These are phyloP conservation scores for Andricus quercusramuli DNA, from an alignment of 2,888 invertebrate genomes.

Conservation along the genomic window DNA sequence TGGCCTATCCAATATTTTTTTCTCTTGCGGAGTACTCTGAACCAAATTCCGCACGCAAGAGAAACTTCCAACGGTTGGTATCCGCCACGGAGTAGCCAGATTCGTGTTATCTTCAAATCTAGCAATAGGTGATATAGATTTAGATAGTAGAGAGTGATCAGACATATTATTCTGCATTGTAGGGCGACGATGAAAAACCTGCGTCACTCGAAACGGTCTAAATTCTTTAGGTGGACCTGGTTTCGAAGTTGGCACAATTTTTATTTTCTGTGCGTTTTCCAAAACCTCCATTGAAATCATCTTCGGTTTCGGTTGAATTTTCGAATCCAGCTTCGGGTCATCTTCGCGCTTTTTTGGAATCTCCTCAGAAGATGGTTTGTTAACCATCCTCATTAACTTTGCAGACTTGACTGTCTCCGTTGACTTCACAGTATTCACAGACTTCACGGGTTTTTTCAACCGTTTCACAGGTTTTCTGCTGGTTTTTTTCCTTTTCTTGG, in stretches of 20 bases:
- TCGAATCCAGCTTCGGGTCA: neutral
- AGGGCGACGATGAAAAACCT: neutral
- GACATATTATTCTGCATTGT: neutral
- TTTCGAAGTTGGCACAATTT: neutral
- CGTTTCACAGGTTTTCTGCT: neutral
- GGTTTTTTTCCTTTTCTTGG: neutral
- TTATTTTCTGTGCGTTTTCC: neutral
- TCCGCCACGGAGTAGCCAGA: slow-evolving; percentile 5
- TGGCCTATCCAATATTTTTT: neutral
- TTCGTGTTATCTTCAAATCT: neutral
- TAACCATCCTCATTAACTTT: neutral
- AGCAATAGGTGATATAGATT: slow-evolving; percentile 8
- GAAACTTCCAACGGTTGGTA: neutral
- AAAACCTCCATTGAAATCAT: neutral
- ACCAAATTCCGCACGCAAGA: neutral
- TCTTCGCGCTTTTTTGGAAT: neutral
- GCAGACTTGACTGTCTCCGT: neutral
- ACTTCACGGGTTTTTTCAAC: neutral
- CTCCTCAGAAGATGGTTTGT: neutral
- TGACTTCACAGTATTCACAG: neutral
- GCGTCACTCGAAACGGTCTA: slow-evolving; percentile 12
- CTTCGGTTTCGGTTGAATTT: neutral
- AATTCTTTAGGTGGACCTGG: neutral
- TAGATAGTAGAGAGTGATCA: slow-evolving; percentile 6
- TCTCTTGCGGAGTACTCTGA: slow-evolving; percentile 14